Evolutionary conservation across 2,888 invertebrate genomes (phyloP).

Genomic region (Dyspetes luteomarginatus): DNA sequence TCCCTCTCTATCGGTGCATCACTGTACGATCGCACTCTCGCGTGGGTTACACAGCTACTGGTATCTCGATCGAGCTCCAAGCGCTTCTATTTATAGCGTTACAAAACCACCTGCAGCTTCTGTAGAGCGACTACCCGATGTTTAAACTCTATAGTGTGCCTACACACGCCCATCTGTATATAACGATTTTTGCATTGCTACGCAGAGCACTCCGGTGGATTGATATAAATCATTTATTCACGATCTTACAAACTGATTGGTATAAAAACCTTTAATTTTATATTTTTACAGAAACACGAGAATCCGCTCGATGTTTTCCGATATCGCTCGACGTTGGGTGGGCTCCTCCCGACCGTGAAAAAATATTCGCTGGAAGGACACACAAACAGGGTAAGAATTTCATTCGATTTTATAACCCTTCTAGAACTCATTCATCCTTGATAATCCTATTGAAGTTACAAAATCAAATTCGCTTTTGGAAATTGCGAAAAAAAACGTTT

Average conservation of each 20-base stretch:
- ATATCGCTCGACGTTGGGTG: slow-evolving; percentile 80
- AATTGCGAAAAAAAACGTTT: too few relatives aligned
- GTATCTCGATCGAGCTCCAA: slow-evolving; percentile 58
- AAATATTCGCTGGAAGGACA: slow-evolving; percentile 80
- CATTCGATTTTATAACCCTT: neutral
- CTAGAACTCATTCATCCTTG: too few relatives aligned
- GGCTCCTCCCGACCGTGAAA: slow-evolving; percentile 81
- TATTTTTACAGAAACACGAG: slow-evolving; percentile 73
- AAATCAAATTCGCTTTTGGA: too few relatives aligned
- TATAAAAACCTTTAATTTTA: slow-evolving; percentile 43
- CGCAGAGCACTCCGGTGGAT: neutral
- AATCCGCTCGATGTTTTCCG: slow-evolving; percentile 79
- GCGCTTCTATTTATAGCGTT: slow-evolving; percentile 66
- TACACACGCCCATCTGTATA: slow-evolving; percentile 30
- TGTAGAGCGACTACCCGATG: slow-evolving; percentile 52
- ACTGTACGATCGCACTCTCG: slow-evolving; percentile 50
- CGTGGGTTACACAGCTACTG: slow-evolving; percentile 62
- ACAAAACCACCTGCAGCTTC: slow-evolving; percentile 69
- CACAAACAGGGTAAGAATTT: slow-evolving; percentile 79
- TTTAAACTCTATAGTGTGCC: slow-evolving; percentile 7
- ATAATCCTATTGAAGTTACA: too few relatives aligned
- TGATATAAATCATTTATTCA: slow-evolving; percentile 19
- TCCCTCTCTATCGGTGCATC: slow-evolving; percentile 39
- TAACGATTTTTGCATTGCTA: slow-evolving; percentile 45
- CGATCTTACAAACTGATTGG: slow-evolving; percentile 35